Conservation (phyloP, 1,140 invertebrate genomes). For the Agrilus planipennis region DNA sequence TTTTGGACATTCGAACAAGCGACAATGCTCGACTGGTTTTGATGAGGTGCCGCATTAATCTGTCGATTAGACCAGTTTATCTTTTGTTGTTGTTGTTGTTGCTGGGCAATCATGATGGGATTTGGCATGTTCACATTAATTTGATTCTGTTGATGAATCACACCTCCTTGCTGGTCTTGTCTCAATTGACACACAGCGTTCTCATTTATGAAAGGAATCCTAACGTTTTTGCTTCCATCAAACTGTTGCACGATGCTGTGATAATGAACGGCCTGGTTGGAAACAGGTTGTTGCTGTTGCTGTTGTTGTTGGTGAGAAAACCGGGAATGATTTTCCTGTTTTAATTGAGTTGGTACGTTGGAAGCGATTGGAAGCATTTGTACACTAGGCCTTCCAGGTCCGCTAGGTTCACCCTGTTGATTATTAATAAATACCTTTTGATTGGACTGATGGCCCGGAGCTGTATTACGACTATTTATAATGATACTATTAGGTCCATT, state of each 20-base stretch:
- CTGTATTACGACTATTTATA: conserved; percentile 20
- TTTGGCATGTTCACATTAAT: conserved; percentile 8
- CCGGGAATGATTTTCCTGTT: conserved; percentile 30
- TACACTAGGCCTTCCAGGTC: conserved; percentile 28
- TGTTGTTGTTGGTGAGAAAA: too few relatives aligned
- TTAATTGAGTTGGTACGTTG: conserved; percentile 17
- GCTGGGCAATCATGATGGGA: conserved; percentile 5
- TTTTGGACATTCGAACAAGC: conserved; percentile 18
- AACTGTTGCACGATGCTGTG: conserved; percentile 23
- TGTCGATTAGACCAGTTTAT: conserved; percentile 11
- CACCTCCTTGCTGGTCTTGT: conserved; percentile 1
- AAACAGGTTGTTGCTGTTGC: conserved; percentile 29
- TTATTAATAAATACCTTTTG: conserved; percentile 27
- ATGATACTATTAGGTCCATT: conserved; percentile 12
- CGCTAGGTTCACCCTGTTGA: conserved; percentile 28
- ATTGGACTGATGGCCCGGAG: conserved; percentile 11
- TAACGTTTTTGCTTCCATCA: conserved; percentile 38
- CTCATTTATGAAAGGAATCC: conserved; percentile 33
- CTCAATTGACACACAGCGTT: conserved; percentile 25
- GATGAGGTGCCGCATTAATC: conserved; percentile 1
- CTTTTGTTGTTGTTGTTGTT: conserved; percentile 23
- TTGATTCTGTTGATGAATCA: conserved; percentile 16
- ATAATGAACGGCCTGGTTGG: conserved; percentile 16
- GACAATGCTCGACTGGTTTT: conserved; percentile 11
- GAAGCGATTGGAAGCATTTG: conserved; percentile 23